phyloP scores from a whole-genome alignment of 2,888 invertebrate species.

The Apotomis betuletana region DNA sequence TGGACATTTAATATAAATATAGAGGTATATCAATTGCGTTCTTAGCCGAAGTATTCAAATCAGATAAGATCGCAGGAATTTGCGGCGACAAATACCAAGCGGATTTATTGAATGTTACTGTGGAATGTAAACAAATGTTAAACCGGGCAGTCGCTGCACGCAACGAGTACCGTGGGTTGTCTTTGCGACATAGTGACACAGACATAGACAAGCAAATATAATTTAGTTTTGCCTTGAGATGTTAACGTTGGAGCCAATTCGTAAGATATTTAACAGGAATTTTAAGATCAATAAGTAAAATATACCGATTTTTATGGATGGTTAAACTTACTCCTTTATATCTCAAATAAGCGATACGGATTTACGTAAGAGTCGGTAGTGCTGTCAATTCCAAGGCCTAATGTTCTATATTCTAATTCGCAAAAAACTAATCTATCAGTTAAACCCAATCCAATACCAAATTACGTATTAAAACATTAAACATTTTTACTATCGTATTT shows the following conservation, averaged over 20 bases:
- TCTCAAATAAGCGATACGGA: too few relatives aligned
- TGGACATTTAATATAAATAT: neutral
- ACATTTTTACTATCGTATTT: neutral
- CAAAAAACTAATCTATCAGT: too few relatives aligned
- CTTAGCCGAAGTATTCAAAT: slow-evolving; percentile 4
- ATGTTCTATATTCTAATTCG: too few relatives aligned
- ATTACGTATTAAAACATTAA: neutral
- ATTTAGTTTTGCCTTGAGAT: neutral
- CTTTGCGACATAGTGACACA: neutral
- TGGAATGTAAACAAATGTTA: slow-evolving; percentile 35
- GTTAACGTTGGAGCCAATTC: neutral
- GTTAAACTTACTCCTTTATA: too few relatives aligned
- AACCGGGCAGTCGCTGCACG: slow-evolving; percentile 7
- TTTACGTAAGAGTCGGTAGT: too few relatives aligned
- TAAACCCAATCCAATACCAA: too few relatives aligned
- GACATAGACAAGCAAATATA: slow-evolving; percentile 6
- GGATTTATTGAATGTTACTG: slow-evolving; percentile 28
- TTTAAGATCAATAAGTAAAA: neutral
- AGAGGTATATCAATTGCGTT: neutral
- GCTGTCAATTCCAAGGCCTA: too few relatives aligned
- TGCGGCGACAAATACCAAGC: slow-evolving; percentile 13
- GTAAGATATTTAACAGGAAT: neutral
- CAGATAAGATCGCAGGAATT: slow-evolving; percentile 3
- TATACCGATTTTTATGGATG: neutral
- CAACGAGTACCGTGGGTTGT: neutral